Evolutionary conservation across 2,113 vertebrate species (phyloP).

Genomic region (Sterna hirundo): DNA sequence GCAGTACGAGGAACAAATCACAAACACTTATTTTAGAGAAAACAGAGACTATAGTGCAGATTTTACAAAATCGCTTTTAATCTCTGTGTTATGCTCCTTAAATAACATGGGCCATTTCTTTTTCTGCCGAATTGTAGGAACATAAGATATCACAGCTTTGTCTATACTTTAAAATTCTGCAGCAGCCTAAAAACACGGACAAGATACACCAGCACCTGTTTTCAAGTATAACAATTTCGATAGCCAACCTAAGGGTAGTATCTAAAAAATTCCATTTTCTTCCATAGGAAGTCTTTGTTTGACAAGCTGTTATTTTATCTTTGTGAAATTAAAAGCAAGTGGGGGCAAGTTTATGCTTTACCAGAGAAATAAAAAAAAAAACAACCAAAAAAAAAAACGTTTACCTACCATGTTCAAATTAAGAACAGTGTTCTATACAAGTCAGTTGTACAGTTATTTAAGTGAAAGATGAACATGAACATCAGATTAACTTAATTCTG

Average conservation of each 20-base stretch:
- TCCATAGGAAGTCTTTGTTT: slow-evolving; percentile 97
- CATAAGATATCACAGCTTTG: slow-evolving; percentile 85
- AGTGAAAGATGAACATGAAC: slow-evolving; percentile 92
- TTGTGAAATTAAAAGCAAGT: slow-evolving; percentile 81
- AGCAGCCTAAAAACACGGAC: slow-evolving; percentile 89
- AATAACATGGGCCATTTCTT: slow-evolving; percentile 69
- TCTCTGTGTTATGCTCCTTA: slow-evolving; percentile 83
- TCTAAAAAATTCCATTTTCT: slow-evolving; percentile 89
- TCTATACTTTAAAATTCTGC: slow-evolving; percentile 88
- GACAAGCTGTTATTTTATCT: slow-evolving; percentile 82
- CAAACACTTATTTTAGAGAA: slow-evolving; percentile 94
- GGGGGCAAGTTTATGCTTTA: slow-evolving; percentile 82
- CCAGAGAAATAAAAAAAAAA: slow-evolving; percentile 86
- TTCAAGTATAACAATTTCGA: slow-evolving; percentile 85
- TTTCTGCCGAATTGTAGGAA: slow-evolving; percentile 69
- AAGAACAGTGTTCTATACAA: slow-evolving; percentile 91
- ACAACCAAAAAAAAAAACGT: slow-evolving; percentile 79
- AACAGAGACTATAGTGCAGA: slow-evolving; percentile 89
- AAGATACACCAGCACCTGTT: slow-evolving; percentile 84
- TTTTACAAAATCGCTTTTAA: slow-evolving; percentile 83
- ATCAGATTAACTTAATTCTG: slow-evolving; percentile 87
- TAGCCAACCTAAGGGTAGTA: slow-evolving; percentile 83
- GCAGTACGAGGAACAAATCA: slow-evolving; percentile 94
- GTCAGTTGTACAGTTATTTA: slow-evolving; percentile 93
- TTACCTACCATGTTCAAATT: slow-evolving; percentile 92